phyloP scores from a whole-genome alignment of 2,113 vertebrate species.

The Azemiops feae region DNA sequence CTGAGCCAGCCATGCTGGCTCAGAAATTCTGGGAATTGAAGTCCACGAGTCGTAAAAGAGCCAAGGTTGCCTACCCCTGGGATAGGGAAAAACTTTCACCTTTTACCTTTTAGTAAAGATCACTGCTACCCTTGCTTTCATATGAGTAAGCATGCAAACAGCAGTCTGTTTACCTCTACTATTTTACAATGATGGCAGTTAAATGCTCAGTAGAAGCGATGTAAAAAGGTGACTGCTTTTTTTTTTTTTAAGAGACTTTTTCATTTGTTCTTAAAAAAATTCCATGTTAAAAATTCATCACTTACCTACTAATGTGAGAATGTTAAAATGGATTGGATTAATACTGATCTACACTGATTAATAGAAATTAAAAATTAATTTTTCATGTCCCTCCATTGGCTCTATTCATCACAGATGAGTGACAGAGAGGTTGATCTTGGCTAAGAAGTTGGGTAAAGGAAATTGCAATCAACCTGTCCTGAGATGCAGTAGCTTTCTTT shows the following conservation, averaged over 20 bases:
- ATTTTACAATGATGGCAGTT: constrained; percentile 23
- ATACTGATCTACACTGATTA: background rate
- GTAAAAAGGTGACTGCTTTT: background rate
- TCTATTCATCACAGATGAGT: background rate
- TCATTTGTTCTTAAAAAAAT: background rate
- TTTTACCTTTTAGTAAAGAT: constrained; percentile 34
- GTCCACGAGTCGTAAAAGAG: too few species aligned
- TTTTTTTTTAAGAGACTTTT: background rate
- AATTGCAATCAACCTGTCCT: background rate
- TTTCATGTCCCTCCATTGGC: background rate
- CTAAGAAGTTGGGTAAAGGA: background rate
- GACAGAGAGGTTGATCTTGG: background rate
- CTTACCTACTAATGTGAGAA: background rate
- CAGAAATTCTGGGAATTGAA: too few species aligned
- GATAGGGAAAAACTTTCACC: background rate
- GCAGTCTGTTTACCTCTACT: background rate
- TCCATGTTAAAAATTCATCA: background rate
- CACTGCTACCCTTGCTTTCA: constrained; percentile 39
- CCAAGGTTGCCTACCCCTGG: too few species aligned
- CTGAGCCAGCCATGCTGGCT: too few species aligned
- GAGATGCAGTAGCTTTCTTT: background rate
- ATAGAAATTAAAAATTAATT: background rate
- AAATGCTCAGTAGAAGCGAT: background rate
- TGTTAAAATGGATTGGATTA: background rate
- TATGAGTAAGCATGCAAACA: constrained; percentile 33